Percentiles rank a stretch among this genome's conserved stretches.
Conservation (phyloP, 2,113 vertebrate genomes). For the Perca fluviatilis region DNA sequence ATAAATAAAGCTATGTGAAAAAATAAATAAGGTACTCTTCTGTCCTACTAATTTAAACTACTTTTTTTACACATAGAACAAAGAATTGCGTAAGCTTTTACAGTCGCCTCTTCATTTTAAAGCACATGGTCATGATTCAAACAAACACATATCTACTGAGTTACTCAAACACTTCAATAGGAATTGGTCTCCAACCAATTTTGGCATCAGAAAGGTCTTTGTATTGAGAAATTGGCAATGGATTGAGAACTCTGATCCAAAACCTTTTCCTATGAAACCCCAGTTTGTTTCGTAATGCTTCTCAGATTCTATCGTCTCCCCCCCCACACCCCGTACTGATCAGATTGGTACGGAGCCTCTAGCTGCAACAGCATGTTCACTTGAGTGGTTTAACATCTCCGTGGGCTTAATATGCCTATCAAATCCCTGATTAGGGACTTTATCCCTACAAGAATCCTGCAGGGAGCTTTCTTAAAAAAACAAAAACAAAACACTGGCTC, state of each 20-base stretch:
- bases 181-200: constrained; percentile 67
- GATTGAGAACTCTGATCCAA: constrained; percentile 34
- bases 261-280: constrained; percentile 33
- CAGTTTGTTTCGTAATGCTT: constrained; percentile 54
- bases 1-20: constrained; percentile 90
- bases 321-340: constrained; percentile 26
- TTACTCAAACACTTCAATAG: constrained; percentile 64
- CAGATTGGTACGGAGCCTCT: constrained; percentile 41
- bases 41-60: constrained; percentile 81
- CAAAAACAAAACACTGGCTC: constrained; percentile 43
- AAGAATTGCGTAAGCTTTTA: constrained; percentile 74
- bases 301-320: constrained; percentile 34
- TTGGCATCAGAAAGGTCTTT: constrained; percentile 73
- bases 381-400: constrained; percentile 77
- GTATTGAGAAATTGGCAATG: constrained; percentile 61
- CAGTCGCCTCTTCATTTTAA: constrained; percentile 80
- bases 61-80: constrained; percentile 80
- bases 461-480: constrained; percentile 40
- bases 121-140: constrained; percentile 72
- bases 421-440: constrained; percentile 74
- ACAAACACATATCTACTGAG: constrained; percentile 66
- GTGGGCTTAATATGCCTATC: constrained; percentile 59
- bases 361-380: constrained; percentile 65
- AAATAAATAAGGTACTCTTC: constrained; percentile 89
- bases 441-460: constrained; percentile 72